Conservation (phyloP, 1,140 invertebrate genomes). For the Bathynomus jamesi region DNA sequence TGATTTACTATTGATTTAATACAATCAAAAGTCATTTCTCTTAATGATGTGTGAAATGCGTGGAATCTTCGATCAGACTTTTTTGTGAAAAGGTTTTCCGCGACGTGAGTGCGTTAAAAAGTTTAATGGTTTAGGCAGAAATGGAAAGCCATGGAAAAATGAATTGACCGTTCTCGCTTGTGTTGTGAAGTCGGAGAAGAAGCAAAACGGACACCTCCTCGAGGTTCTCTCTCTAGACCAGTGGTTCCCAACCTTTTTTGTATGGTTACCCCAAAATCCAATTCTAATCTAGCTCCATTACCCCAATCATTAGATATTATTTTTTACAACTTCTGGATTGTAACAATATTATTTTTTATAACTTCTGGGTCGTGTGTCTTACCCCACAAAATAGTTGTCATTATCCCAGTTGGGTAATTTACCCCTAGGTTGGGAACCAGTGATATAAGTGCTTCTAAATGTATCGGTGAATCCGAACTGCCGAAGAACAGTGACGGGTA, state of each 20-base stretch:
- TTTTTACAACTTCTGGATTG: too few species aligned
- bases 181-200: conserved; percentile 50
- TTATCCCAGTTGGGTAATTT: too few species aligned
- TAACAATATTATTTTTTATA: too few species aligned
- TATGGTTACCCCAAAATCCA: too few species aligned
- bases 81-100: conserved; percentile 50
- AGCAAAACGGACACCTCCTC: conserved; percentile 38
- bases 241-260: too few species aligned
- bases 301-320: too few species aligned
- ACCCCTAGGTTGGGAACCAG: too few species aligned
- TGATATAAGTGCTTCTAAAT: conserved; percentile 91
- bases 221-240: conserved; percentile 67
- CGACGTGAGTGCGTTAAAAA: conserved; percentile 53
- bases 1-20: not conserved
- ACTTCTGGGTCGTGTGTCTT: too few species aligned
- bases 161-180: conserved; percentile 80
- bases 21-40: not conserved
- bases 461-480: conserved; percentile 65
- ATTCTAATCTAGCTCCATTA: too few species aligned
- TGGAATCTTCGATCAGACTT: not conserved
- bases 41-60: not conserved
- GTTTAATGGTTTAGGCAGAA: conserved; percentile 63
- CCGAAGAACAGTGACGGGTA: conserved; percentile 56
- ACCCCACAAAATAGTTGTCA: too few species aligned
- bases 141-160: conserved; percentile 60